Conservation (phyloP, 2,113 vertebrate species). For the Oostethus manadensis region DNA sequence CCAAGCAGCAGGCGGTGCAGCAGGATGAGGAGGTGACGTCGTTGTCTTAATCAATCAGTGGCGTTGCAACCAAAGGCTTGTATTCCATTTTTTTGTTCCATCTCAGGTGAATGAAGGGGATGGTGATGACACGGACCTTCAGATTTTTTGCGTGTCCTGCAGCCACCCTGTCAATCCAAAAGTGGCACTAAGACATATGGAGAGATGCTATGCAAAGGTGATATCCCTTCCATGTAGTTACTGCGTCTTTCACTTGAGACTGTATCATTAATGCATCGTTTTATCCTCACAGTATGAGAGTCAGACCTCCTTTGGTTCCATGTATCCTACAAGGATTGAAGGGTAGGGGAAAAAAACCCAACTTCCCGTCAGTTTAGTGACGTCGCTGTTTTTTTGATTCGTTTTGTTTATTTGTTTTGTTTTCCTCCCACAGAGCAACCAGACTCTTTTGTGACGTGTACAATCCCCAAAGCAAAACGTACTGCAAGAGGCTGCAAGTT, state of each 20-base stretch:
- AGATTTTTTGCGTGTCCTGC: constrained; percentile 92
- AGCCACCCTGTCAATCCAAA: constrained; percentile 91
- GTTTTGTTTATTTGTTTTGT: neutral
- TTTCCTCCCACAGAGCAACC: constrained; percentile 74
- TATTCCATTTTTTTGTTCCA: neutral
- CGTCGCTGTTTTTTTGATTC: neutral
- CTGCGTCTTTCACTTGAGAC: no score
- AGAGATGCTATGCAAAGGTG: constrained; percentile 91
- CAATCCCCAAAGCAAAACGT: constrained; percentile 91
- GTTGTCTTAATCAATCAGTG: no score
- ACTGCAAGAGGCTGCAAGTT: constrained; percentile 91
- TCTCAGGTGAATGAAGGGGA: constrained; percentile 83
- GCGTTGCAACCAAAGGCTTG: no score
- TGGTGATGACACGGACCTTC: constrained; percentile 86
- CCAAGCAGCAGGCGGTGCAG: constrained; percentile 89
- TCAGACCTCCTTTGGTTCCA: constrained; percentile 91
- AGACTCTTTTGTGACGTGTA: constrained; percentile 92
- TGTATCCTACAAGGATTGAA: constrained; percentile 91
- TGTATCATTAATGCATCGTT: neutral
- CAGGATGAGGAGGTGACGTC: constrained; percentile 88
- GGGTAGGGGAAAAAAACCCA: constrained; percentile 71
- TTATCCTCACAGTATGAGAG: constrained; percentile 80
- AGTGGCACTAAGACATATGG: constrained; percentile 88
- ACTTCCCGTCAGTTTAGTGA: neutral
- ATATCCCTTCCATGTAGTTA: neutral